phyloP scores from a whole-genome alignment of 2,888 invertebrate genomes.

The Scaeva pyrastri region DNA sequence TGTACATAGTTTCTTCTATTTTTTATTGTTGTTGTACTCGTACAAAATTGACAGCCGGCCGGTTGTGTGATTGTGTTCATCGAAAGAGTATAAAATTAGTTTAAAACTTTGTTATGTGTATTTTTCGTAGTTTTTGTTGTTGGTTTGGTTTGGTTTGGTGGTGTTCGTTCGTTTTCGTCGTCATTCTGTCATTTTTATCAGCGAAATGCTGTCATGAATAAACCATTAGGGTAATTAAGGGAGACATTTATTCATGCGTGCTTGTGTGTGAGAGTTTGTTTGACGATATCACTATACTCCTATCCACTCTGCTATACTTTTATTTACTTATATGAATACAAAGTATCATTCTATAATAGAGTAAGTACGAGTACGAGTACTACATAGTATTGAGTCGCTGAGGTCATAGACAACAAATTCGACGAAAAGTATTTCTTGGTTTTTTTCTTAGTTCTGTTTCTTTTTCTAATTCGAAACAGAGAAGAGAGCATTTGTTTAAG shows the following conservation, averaged over 20 bases:
- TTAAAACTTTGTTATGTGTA: conserved; percentile 32
- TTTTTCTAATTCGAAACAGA: background rate
- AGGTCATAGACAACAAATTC: conserved; percentile 66
- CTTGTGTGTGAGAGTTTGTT: conserved; percentile 44
- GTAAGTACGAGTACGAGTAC: background rate
- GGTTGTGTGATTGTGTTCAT: conserved; percentile 34
- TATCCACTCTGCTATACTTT: conserved; percentile 4
- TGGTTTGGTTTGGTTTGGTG: too few relatives aligned
- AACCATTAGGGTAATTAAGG: conserved; percentile 76
- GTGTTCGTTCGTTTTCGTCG: conserved; percentile 12
- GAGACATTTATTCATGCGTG: conserved; percentile 72
- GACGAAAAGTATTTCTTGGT: conserved; percentile 50
- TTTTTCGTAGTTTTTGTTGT: background rate
- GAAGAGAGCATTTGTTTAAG: background rate
- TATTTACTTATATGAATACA: background rate
- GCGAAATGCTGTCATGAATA: conserved; percentile 71
- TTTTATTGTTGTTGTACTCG: background rate
- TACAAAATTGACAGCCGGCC: background rate
- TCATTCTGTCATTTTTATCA: conserved; percentile 70
- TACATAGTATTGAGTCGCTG: conserved; percentile 29
- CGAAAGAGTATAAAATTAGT: conserved; percentile 63
- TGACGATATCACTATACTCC: conserved; percentile 24
- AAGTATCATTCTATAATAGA: background rate
- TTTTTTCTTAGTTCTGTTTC: background rate
- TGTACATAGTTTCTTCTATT: background rate